Evolutionary conservation across 2,888 invertebrate genomes (phyloP), one percentile per base, ranked within the genome.

Genomic region (Cepaea hortensis): DNA sequence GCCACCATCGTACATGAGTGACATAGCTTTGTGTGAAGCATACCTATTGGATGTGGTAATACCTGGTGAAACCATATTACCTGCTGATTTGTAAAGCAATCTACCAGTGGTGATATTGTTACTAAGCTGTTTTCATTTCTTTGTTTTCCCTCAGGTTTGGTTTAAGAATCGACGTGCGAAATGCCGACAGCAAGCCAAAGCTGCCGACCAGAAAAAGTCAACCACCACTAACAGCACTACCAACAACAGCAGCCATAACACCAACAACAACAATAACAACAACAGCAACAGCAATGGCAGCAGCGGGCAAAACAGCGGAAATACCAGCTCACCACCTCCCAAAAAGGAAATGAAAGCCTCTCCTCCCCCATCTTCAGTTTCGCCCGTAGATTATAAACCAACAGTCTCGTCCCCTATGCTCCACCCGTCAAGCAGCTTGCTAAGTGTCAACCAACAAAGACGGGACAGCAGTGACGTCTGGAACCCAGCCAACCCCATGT

Each of bases 91-190:
- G 0, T 35, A 35, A 35, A 35, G 35, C 35, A 35, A 35, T 35
- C 35, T 35, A 35, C 35, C 35, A 35, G 35, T 55, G 55, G 55
- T 55, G 11, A 55, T 55, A 55, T 55, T 55, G 6, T 55, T 55
- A 11, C 11, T 11, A 9, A 55, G 11, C 6, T 9, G 6, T 6
- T 55, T 55, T 55, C 55, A 55, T 55, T 50, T 48, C 20, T 20
- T 18, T 15, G 11, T 50, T 15, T 23, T 1, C 35, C 61, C 55
- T 1, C 6, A 77, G 98, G 99, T 99, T 50, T 99, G 99, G 99
- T 99, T 99, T 95, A 99, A 99, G 94, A 99, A 99, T 95, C 96
- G 99, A 76, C 96, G 99, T 88, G 99, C 99, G 91, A 99, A 99
- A 95, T 98, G 98, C 94, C 96, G 99, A 85, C 98, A 98, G 93